These are phyloP conservation scores for Dreissena rostriformis DNA, from an alignment of 1,140 invertebrate genomes.

Conservation along the genomic window DNA sequence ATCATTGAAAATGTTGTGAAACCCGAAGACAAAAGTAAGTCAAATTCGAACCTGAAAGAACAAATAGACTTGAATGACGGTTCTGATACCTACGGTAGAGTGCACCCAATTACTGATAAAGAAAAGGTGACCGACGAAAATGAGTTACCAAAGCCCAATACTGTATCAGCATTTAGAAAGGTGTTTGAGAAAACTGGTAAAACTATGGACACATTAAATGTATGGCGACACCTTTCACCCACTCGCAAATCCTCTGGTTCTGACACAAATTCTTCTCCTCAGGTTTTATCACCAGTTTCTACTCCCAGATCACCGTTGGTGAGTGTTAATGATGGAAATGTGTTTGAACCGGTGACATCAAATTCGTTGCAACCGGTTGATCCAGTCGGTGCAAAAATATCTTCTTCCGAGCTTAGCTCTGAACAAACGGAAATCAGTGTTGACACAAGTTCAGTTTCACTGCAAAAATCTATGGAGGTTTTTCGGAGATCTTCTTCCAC, in stretches of 20 bases:
- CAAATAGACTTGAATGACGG: slow-evolving; percentile 3
- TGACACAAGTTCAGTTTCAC: slow-evolving; percentile 31
- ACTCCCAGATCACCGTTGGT: slow-evolving; percentile 40
- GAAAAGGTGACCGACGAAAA: slow-evolving; percentile 51
- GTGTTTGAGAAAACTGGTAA: slow-evolving; percentile 70
- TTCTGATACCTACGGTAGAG: background rate
- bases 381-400: slow-evolving; percentile 12
- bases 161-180: slow-evolving; percentile 69
- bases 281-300: slow-evolving; percentile 34
- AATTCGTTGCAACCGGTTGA: too few species aligned
- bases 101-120: slow-evolving; percentile 46
- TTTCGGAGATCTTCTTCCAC: background rate
- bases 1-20: slow-evolving; percentile 69
- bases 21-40: slow-evolving; percentile 25
- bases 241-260: slow-evolving; percentile 24
- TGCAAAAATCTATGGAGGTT: slow-evolving; percentile 44
- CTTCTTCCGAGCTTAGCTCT: background rate
- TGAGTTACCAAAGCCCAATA: slow-evolving; percentile 76
- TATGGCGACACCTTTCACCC: slow-evolving; percentile 43
- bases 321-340: slow-evolving; percentile 42
- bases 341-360: slow-evolving; percentile 28
- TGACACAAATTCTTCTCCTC: slow-evolving; percentile 43
- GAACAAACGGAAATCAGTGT: background rate
- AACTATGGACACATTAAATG: slow-evolving; percentile 29
- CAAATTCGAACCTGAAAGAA: slow-evolving; percentile 16